Evolutionary conservation across 92 coral and sea anemone species (phyloP).

Genomic region (Galaxea fascicularis): DNA sequence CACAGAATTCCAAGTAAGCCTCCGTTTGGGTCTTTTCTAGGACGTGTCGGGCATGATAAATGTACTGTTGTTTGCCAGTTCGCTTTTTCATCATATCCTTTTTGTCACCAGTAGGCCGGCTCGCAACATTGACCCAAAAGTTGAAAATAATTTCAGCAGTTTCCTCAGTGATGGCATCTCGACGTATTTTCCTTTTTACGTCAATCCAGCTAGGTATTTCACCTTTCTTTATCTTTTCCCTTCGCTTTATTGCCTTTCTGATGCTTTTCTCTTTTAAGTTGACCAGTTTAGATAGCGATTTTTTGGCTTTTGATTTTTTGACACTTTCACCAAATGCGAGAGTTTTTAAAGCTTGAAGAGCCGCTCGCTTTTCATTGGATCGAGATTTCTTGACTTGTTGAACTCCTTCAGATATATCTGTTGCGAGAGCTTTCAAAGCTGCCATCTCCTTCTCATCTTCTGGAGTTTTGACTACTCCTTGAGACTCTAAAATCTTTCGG

Average conservation of each 20-base stretch:
- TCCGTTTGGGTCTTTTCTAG: slow-evolving; percentile 34
- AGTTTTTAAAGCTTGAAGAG: background rate
- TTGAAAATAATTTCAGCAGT: background rate
- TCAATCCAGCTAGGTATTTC: slow-evolving; percentile 5
- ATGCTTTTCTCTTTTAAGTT: background rate
- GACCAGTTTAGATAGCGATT: background rate
- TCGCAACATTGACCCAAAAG: background rate
- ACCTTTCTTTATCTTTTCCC: background rate
- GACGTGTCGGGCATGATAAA: slow-evolving; percentile 9
- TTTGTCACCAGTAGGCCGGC: slow-evolving; percentile 8
- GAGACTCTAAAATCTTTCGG: background rate
- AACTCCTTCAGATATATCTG: background rate
- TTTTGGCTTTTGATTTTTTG: background rate
- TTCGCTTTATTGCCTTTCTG: background rate
- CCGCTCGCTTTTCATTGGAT: background rate
- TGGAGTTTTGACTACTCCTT: slow-evolving; percentile 2
- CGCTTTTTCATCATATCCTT: slow-evolving; percentile 23
- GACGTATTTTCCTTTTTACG: background rate
- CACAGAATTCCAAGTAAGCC: slow-evolving; percentile 28
- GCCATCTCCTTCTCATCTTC: background rate
- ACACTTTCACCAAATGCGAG: background rate
- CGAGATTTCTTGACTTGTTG: background rate
- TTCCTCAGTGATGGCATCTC: slow-evolving; percentile 5
- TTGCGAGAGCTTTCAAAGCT: background rate
- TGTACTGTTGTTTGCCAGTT: slow-evolving; percentile 14